phyloP scores from a whole-genome alignment of 2,797 vertebrate genomes.

The Oreortyx pictus region DNA sequence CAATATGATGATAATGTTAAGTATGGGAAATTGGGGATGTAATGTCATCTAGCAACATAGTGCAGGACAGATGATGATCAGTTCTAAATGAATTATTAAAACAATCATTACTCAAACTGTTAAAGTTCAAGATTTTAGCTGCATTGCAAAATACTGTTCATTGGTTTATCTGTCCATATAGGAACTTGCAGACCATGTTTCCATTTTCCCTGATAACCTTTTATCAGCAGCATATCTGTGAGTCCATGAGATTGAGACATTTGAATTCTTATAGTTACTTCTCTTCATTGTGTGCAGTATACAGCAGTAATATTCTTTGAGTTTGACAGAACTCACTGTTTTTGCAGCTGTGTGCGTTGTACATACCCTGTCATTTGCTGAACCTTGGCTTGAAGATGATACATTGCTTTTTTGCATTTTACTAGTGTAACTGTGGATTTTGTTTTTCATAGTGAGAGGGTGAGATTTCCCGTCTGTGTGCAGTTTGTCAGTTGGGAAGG shows the following conservation, averaged over 20 bases:
- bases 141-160: background rate
- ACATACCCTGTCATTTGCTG: background rate
- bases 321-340: background rate
- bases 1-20: background rate
- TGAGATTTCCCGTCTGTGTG: background rate
- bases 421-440: background rate
- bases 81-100: background rate
- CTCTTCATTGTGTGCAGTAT: fast-evolving
- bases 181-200: background rate
- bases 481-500: background rate
- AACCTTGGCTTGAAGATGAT: background rate
- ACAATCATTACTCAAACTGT: background rate
- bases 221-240: no score
- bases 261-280: background rate
- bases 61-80: background rate
- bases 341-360: background rate
- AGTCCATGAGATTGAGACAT: background rate
- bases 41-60: background rate
- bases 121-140: background rate
- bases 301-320: background rate
- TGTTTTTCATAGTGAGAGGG: background rate
- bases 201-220: background rate
- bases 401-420: background rate
- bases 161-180: background rate
- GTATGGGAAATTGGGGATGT: background rate